Evolutionary conservation across 2,888 invertebrate genomes (phyloP).

Genomic region (Diogma glabrata): DNA sequence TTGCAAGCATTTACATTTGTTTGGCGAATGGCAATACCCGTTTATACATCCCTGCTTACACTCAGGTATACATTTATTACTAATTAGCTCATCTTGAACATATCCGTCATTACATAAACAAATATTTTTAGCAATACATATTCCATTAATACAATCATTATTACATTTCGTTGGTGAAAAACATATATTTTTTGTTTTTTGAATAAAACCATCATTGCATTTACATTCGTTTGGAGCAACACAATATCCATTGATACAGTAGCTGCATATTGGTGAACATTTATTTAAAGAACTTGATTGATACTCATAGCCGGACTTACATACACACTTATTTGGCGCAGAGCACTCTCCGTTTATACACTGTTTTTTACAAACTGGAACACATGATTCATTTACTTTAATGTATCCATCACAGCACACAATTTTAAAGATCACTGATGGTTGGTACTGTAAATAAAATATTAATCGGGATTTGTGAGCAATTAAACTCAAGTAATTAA

Average conservation of each 20-base stretch:
- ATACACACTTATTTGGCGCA: conserved; percentile 32
- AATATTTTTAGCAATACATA: conserved; percentile 25
- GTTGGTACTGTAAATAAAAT: too few relatives aligned
- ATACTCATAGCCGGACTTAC: conserved; percentile 19
- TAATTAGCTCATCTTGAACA: neutral
- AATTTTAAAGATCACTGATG: too few relatives aligned
- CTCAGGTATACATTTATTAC: conserved; percentile 4
- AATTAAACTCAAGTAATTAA: too few relatives aligned
- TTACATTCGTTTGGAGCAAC: conserved; percentile 44
- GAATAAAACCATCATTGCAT: conserved; percentile 38
- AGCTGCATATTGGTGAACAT: conserved; percentile 29
- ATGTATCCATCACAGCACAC: conserved; percentile 2
- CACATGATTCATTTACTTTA: neutral
- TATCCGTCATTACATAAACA: conserved; percentile 24
- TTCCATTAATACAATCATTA: conserved; percentile 9
- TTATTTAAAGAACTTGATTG: neutral
- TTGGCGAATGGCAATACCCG: conserved; percentile 25
- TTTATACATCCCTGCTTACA: conserved; percentile 8
- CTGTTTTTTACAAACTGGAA: conserved; percentile 17
- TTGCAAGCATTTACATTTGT: conserved; percentile 26
- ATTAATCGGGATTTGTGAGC: too few relatives aligned
- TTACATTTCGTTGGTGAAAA: conserved; percentile 16
- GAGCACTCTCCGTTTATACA: conserved; percentile 29
- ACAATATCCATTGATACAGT: conserved; percentile 36
- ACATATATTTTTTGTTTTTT: conserved; percentile 25